These are phyloP conservation scores for Zootoca vivipara DNA, from an alignment of 2,113 vertebrate species.

Conservation along the genomic window DNA sequence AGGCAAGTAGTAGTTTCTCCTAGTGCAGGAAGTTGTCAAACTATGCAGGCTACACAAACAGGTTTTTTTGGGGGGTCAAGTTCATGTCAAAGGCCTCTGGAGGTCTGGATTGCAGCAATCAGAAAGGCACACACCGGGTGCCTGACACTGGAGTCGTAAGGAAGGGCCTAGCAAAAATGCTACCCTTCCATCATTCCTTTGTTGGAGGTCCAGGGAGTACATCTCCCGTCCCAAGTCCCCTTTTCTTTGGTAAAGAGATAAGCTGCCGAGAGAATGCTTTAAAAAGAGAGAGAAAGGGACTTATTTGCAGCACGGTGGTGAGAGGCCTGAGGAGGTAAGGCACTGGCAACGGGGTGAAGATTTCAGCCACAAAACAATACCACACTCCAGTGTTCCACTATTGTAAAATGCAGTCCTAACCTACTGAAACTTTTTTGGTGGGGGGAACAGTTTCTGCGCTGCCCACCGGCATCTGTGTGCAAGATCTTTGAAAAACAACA, in stretches of 20 bases:
- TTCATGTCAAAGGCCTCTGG: neutral
- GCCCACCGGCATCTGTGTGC: neutral
- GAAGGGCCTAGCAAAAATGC: neutral
- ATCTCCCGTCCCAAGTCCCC: no score
- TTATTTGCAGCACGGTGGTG: neutral
- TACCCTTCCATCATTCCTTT: neutral
- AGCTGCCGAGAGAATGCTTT: fast-evolving
- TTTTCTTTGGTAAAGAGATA: neutral
- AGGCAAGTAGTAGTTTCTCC: neutral
- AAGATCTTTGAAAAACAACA: neutral
- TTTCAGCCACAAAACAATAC: neutral
- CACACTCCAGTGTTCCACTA: neutral
- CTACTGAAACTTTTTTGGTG: neutral
- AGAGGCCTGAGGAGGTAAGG: fast-evolving
- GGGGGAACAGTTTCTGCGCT: neutral
- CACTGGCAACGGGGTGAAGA: neutral
- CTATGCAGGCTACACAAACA: neutral
- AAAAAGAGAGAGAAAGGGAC: neutral
- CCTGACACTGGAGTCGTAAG: neutral
- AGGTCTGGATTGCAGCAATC: neutral
- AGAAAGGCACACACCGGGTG: neutral
- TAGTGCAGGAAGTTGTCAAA: neutral
- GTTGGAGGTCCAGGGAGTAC: neutral
- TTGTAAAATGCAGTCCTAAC: neutral
- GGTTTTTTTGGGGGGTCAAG: neutral